A percentile compares a stretch with the other conserved stretches of the same genome.
Evolutionary conservation across 2,113 vertebrate species (phyloP).

Genomic region (Oxyura jamaicensis): DNA sequence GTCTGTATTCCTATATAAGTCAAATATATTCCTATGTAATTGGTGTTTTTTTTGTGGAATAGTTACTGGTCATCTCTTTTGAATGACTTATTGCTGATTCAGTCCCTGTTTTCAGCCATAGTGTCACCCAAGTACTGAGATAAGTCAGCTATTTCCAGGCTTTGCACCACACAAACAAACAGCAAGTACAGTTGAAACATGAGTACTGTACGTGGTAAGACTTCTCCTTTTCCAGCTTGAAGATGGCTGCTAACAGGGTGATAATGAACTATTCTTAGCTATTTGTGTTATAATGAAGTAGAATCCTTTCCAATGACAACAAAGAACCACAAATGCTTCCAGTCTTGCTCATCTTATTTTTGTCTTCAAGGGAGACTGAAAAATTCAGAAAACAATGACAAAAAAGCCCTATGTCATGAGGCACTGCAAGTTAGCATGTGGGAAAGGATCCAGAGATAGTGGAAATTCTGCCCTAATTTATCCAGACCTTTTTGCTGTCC

Average conservation of each 20-base stretch:
- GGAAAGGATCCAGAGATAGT: not conserved
- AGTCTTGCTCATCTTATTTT: not conserved
- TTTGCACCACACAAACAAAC: not conserved
- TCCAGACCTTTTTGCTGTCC: not conserved
- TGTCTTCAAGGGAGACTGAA: not conserved
- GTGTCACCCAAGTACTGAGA: not conserved
- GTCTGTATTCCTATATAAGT: not conserved
- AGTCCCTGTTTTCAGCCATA: not conserved
- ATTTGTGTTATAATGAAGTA: not conserved
- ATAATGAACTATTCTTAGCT: not conserved
- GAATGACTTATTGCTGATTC: not conserved
- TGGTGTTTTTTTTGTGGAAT: not conserved
- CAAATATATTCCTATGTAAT: not conserved
- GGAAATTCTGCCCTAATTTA: conserved; percentile 31
- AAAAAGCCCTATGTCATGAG: not conserved
- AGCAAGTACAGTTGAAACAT: not conserved
- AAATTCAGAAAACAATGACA: not conserved
- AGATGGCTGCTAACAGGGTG: not conserved
- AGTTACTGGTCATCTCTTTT: not conserved
- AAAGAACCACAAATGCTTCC: not conserved
- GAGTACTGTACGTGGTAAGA: not conserved
- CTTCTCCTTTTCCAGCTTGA: not conserved
- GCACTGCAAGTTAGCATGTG: not conserved
- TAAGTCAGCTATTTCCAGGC: conserved; percentile 21
- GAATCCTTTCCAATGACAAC: not conserved